Percentiles rank a stretch among this genome's conserved stretches.
These are phyloP conservation scores for Hippocampus zosterae DNA, from an alignment of 2,113 vertebrate genomes.

Conservation along the genomic window DNA sequence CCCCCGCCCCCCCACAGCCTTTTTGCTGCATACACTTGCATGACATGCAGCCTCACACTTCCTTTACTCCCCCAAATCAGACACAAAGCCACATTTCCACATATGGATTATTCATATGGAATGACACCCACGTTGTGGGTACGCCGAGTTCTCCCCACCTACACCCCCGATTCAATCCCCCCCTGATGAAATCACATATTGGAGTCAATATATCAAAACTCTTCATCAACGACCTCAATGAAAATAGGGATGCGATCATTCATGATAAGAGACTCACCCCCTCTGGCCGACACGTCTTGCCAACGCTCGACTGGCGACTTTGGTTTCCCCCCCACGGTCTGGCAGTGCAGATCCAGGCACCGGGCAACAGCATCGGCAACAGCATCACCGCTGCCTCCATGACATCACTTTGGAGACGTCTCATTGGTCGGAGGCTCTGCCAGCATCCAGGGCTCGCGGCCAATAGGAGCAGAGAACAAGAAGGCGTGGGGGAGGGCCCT, in stretches of 20 bases:
- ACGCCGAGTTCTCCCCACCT: constrained; percentile 33
- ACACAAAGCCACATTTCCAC: constrained; percentile 31
- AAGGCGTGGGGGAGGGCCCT: constrained; percentile 41
- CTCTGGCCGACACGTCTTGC: constrained; percentile 35
- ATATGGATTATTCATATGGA: constrained; percentile 50
- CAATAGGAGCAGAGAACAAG: constrained; percentile 45
- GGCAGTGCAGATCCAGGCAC: constrained; percentile 70
- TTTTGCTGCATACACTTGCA: background rate
- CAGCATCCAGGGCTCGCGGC: constrained; percentile 53
- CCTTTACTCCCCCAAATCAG: background rate
- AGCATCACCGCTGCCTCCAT: constrained; percentile 68
- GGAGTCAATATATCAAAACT: background rate
- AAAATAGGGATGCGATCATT: background rate
- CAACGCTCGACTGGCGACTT: constrained; percentile 47
- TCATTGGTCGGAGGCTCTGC: constrained; percentile 65
- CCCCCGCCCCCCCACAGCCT: constrained; percentile 3
- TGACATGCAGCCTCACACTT: background rate
- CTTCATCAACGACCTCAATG: background rate
- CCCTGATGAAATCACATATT: background rate
- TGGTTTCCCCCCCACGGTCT: constrained; percentile 46
- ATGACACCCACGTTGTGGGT: constrained; percentile 35
- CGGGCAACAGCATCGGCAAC: constrained; percentile 71
- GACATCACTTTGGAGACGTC: constrained; percentile 71
- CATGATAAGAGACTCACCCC: constrained; percentile 48
- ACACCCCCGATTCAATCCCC: constrained; percentile 16